phyloP scores from a whole-genome alignment of 1,140 invertebrate genomes.

The Chymomyza costata region DNA sequence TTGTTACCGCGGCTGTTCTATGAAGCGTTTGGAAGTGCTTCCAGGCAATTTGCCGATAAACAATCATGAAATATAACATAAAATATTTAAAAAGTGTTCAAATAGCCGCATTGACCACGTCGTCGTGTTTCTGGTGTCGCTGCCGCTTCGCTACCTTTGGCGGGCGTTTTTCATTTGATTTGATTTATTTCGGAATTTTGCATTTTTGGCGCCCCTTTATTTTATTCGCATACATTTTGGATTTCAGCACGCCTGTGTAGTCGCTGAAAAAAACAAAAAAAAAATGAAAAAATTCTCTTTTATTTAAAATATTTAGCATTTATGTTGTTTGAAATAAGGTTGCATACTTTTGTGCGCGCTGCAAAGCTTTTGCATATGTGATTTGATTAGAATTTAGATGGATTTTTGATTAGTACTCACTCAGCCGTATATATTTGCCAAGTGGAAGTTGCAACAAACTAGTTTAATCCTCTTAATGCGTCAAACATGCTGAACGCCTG shows the following conservation, averaged over 20 bases:
- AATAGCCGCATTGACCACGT: slow-evolving; percentile 40
- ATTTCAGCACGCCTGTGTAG: no score
- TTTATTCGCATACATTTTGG: no score
- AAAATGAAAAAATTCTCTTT: no score
- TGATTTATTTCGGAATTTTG: slow-evolving; percentile 69
- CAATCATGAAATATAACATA: slow-evolving; percentile 68
- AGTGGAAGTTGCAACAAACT: no score
- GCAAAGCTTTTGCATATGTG: slow-evolving; percentile 34
- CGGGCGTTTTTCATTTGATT: slow-evolving; percentile 54
- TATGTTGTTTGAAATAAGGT: no score
- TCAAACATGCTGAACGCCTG: no score
- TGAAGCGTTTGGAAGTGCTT: slow-evolving; percentile 67
- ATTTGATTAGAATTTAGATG: slow-evolving; percentile 50
- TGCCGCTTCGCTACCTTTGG: slow-evolving; percentile 68
- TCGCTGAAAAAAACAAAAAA: no score
- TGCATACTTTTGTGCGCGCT: slow-evolving; percentile 61
- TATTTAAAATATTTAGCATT: no score
- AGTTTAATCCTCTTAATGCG: no score
- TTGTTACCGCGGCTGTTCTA: slow-evolving; percentile 34
- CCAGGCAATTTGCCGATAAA: slow-evolving; percentile 71
- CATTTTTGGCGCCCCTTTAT: slow-evolving; percentile 56
- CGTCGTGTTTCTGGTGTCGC: slow-evolving; percentile 60
- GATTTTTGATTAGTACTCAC: slow-evolving; percentile 37
- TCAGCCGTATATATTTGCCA: no score
- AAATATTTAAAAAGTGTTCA: slow-evolving; percentile 64